Conservation (phyloP, 2,888 invertebrate genomes). For the Drosophila tanythrix region DNA sequence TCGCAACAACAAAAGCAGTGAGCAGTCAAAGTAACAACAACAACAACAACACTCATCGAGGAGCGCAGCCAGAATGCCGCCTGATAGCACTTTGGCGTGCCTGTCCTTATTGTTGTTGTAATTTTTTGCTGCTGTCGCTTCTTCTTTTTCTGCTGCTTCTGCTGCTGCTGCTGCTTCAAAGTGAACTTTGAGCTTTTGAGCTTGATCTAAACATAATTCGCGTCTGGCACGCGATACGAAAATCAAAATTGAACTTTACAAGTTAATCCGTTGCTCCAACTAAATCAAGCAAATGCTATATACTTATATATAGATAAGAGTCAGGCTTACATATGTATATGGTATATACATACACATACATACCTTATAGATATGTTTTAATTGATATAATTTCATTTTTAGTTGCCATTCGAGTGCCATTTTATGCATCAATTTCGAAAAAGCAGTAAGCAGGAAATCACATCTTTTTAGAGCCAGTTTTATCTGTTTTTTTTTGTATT, state of each 20-base stretch:
- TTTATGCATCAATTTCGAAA: slow-evolving; percentile 29
- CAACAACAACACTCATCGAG: slow-evolving; percentile 11
- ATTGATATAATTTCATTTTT: background rate
- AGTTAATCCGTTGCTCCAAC: slow-evolving; percentile 69
- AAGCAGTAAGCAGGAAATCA: slow-evolving; percentile 29
- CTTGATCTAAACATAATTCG: slow-evolving; percentile 70
- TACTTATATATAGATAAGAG: slow-evolving; percentile 2
- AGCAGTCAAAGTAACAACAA: slow-evolving; percentile 20
- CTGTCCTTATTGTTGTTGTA: background rate
- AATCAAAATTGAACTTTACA: slow-evolving; percentile 81
- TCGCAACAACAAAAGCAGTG: slow-evolving; percentile 26
- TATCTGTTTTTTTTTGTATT: slow-evolving; percentile 1
- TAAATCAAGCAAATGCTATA: slow-evolving; percentile 25
- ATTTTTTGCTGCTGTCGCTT: slow-evolving; percentile 5
- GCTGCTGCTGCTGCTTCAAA: slow-evolving; percentile 19
- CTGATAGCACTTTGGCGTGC: slow-evolving; percentile 63
- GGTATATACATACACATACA: too few relatives aligned
- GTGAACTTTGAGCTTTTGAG: slow-evolving; percentile 64
- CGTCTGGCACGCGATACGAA: slow-evolving; percentile 68
- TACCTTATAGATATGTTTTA: background rate
- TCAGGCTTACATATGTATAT: background rate
- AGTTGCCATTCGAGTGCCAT: slow-evolving; percentile 19
- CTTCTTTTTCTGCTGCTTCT: slow-evolving; percentile 6
- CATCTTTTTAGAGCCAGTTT: background rate
- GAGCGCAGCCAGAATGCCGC: slow-evolving; percentile 52